Conservation (phyloP, 2,113 vertebrate genomes). For the Phylloscopus trochilus region DNA sequence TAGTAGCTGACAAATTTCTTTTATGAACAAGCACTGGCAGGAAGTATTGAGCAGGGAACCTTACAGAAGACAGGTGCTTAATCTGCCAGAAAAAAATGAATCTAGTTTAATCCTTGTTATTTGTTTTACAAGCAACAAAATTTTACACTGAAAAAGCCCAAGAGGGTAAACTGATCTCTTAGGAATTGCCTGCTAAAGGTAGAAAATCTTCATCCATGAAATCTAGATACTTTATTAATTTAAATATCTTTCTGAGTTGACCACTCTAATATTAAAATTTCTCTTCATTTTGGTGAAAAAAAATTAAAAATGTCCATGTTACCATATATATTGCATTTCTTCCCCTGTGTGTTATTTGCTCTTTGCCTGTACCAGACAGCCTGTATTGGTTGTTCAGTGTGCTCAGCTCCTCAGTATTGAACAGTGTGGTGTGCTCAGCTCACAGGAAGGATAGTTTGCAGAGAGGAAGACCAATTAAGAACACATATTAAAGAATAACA, state of each 20-base stretch:
- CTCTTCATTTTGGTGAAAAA: neutral
- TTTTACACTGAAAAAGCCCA: neutral
- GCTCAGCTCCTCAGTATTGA: neutral
- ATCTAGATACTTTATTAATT: neutral
- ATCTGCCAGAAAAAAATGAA: conserved; percentile 15
- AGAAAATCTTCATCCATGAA: neutral
- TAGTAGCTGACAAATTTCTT: neutral
- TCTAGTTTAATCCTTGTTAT: conserved; percentile 17
- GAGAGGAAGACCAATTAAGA: neutral
- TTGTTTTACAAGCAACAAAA: conserved; percentile 13
- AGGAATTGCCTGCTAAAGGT: neutral
- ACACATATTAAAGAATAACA: neutral
- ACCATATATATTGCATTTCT: neutral
- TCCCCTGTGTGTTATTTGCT: neutral
- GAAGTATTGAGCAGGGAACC: neutral
- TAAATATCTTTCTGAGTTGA: neutral
- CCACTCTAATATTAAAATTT: neutral
- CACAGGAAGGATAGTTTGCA: neutral
- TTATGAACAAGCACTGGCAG: neutral
- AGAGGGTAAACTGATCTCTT: neutral
- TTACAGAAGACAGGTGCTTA: neutral
- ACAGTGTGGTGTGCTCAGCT: neutral
- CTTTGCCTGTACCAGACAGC: neutral
- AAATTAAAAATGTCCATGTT: neutral
- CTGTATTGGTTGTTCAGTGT: neutral